phyloP scores from a whole-genome alignment of 2,113 vertebrate species.

The Emydocephalus ijimae region DNA sequence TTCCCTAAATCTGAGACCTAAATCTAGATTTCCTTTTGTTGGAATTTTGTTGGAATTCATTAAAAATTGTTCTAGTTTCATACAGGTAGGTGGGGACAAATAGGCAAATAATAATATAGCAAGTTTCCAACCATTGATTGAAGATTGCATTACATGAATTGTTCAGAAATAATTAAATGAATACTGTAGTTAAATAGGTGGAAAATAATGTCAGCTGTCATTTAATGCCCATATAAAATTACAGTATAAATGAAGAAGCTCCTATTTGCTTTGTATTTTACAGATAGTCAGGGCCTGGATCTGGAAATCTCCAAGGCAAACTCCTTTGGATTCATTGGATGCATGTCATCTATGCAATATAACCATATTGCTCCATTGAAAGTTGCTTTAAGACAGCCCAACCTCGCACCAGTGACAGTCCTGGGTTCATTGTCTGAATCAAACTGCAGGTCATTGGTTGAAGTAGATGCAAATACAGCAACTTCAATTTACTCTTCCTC shows the following conservation, averaged over 20 bases:
- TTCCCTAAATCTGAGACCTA: background rate
- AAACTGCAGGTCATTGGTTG: constrained; percentile 72
- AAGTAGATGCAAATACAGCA: constrained; percentile 71
- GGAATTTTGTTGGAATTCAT: background rate
- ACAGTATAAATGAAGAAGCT: background rate
- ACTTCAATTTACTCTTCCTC: constrained; percentile 80
- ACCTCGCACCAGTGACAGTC: constrained; percentile 76
- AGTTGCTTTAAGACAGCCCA: constrained; percentile 82
- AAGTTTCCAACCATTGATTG: background rate
- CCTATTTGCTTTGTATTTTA: constrained; percentile 33
- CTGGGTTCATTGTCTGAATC: constrained; percentile 80
- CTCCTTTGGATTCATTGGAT: constrained; percentile 83
- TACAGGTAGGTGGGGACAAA: background rate
- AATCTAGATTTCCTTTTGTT: background rate
- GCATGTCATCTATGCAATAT: constrained; percentile 91
- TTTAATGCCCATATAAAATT: background rate
- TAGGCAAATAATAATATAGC: background rate
- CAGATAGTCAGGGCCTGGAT: constrained; percentile 75
- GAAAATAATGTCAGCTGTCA: background rate
- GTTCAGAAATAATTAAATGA: background rate
- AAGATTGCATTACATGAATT: background rate
- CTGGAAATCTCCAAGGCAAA: constrained; percentile 81
- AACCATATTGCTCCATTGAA: constrained; percentile 89
- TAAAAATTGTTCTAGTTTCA: background rate
- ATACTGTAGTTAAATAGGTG: background rate